Evolutionary conservation across 1,140 invertebrate species (phyloP).

Genomic region (Gryon sp.): DNA sequence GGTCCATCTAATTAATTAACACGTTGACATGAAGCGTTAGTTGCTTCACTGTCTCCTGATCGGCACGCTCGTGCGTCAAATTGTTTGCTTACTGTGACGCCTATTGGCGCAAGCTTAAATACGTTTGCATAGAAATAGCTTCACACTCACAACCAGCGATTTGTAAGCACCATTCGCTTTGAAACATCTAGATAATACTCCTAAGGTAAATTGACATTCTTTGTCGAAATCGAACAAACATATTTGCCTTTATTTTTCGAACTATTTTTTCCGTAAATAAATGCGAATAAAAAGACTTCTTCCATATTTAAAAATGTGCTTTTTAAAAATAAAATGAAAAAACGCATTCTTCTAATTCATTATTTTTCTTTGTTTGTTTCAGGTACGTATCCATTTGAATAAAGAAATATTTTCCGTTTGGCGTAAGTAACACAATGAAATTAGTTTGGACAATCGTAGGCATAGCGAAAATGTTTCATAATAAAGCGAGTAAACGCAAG

Average conservation of each 20-base stretch:
- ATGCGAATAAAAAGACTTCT: background rate
- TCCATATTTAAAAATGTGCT: background rate
- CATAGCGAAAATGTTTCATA: no score
- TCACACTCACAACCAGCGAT: slow-evolving; percentile 22
- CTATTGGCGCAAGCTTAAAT: slow-evolving; percentile 54
- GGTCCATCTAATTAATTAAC: slow-evolving; percentile 57
- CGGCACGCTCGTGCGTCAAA: slow-evolving; percentile 61
- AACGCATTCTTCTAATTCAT: background rate
- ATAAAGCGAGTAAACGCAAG: no score
- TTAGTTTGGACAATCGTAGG: no score
- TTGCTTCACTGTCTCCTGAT: slow-evolving; percentile 28
- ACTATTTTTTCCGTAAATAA: slow-evolving; percentile 1
- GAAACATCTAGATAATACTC: slow-evolving; percentile 20
- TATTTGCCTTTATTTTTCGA: background rate
- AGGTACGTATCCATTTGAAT: no score
- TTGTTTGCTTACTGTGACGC: slow-evolving; percentile 62
- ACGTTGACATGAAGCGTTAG: slow-evolving; percentile 50
- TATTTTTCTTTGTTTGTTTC: no score
- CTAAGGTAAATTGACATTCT: slow-evolving; percentile 20
- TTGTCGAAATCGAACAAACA: background rate
- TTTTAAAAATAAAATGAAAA: background rate
- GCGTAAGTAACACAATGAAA: no score
- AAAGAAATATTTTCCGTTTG: no score
- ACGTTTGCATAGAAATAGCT: slow-evolving; percentile 57
- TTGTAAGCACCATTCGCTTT: slow-evolving; percentile 39